Evolutionary conservation across 2,113 vertebrate species (phyloP), one percentile per base, ranked within the genome.

Genomic region (Spilogale gracilis): DNA sequence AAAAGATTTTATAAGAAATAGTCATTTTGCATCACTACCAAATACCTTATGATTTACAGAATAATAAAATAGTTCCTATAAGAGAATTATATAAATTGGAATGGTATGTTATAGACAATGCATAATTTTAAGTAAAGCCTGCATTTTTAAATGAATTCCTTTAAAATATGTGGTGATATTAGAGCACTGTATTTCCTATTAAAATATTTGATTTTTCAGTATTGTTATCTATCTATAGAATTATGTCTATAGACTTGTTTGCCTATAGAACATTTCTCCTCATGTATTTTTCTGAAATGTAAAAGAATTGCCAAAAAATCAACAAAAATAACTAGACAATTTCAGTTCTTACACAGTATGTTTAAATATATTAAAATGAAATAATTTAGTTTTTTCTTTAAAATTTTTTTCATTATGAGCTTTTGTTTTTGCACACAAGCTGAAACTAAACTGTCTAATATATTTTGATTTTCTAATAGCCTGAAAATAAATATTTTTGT

Each of bases 361-460:
- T 81, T 71, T 43, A 93, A 86, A 69, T 92, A 17, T 10, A 82
- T 48, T 93, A 73, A 84, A 93, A 85, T 81, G 74, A 69, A 67
- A 17, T 73, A 21, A 82, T 74, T 82, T 45, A 12, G 6, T 21
- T 3, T 23, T 96, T 83, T 88, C 32, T 20, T 69, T 69, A 18
- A 17, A 69, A 0, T 38, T 69, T 18, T 69, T 38, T 69, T 38
- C 11, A 71, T 74, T 94, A 60, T 67, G 9, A 90, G 2, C 4
- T 9, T 60, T 84, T 8, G 9, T n/a, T 54, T 81, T 89, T 43
- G 84, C 1, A 63, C 32, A 0, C 54, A 82, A 92, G 23, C 1
- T 43, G 6, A 38, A 98, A 96, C 10, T 82, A 50, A 89, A 92
- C 48, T 93, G 8, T 69, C 14, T 45, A 80, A 88, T 21, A 48